Evolutionary conservation across 2,113 vertebrate species (phyloP).

Genomic region (Caloenas nicobarica): DNA sequence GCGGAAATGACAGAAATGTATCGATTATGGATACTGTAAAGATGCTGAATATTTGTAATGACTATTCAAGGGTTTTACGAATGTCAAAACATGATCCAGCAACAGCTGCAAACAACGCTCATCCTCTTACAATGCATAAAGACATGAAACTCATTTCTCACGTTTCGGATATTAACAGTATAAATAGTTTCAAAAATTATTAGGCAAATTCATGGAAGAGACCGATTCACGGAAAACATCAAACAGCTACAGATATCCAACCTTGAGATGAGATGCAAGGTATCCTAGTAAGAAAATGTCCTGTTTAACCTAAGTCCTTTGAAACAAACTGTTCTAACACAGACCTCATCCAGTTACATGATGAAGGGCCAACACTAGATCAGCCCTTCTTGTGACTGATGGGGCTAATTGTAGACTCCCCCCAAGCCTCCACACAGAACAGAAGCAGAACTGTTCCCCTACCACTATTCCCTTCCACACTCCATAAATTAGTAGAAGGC

Average conservation of each 20-base stretch:
- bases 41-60: not conserved
- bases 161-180: not conserved
- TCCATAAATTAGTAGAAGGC: not conserved
- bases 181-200: not conserved
- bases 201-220: not conserved
- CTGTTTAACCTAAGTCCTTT: not conserved
- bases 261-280: not conserved
- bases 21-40: not conserved
- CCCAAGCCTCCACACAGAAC: not conserved
- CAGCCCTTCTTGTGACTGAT: not conserved
- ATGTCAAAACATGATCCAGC: not conserved
- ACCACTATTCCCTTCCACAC: not conserved
- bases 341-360: not conserved
- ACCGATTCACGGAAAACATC: not conserved
- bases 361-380: not conserved
- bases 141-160: not conserved
- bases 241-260: not conserved
- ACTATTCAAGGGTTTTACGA: not conserved
- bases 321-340: not conserved
- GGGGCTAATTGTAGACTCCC: not conserved
- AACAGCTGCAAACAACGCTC: not conserved
- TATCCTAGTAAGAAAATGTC: not conserved
- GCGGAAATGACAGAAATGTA: not conserved
- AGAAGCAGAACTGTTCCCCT: conserved; percentile 9
- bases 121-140: not conserved